phyloP scores from a whole-genome alignment of 2,888 invertebrate genomes.

The Nowickia ferox region DNA sequence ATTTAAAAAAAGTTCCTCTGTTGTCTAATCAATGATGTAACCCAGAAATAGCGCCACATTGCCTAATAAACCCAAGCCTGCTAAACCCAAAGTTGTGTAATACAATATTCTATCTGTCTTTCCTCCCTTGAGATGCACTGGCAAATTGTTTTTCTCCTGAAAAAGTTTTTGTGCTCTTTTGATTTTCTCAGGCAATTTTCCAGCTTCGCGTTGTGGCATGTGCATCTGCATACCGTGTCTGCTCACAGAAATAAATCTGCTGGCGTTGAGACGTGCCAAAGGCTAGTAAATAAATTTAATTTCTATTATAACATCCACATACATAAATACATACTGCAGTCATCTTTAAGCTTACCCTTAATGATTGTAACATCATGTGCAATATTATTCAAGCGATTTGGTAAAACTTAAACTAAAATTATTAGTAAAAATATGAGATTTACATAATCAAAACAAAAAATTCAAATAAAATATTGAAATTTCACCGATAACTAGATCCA shows the following conservation, averaged over 20 bases:
- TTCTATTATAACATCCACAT: not conserved
- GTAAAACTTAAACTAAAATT: not conserved
- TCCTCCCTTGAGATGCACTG: constrained; percentile 83
- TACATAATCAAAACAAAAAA: too few relatives aligned
- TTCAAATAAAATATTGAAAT: not conserved
- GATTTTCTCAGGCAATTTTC: constrained; percentile 52
- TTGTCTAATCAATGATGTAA: constrained; percentile 71
- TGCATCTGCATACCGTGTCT: constrained; percentile 15
- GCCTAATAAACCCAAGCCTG: constrained; percentile 75
- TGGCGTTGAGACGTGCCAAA: not conserved
- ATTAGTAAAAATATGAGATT: too few relatives aligned
- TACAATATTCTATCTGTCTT: constrained; percentile 81
- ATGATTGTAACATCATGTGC: constrained; percentile 9
- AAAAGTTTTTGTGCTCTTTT: constrained; percentile 66
- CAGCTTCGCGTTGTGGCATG: not conserved
- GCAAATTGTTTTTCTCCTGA: constrained; percentile 80
- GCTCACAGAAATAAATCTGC: constrained; percentile 8
- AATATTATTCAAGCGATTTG: not conserved
- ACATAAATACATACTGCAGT: not conserved
- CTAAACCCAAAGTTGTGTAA: constrained; percentile 78
- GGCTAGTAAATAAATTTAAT: constrained; percentile 16
- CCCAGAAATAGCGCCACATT: constrained; percentile 71
- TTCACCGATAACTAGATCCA: constrained; percentile 1
- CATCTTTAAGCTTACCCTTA: constrained; percentile 27
- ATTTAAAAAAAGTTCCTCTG: constrained; percentile 13